phyloP scores from a whole-genome alignment of 1,140 invertebrate genomes.

The Dolichoris vasculosae region DNA sequence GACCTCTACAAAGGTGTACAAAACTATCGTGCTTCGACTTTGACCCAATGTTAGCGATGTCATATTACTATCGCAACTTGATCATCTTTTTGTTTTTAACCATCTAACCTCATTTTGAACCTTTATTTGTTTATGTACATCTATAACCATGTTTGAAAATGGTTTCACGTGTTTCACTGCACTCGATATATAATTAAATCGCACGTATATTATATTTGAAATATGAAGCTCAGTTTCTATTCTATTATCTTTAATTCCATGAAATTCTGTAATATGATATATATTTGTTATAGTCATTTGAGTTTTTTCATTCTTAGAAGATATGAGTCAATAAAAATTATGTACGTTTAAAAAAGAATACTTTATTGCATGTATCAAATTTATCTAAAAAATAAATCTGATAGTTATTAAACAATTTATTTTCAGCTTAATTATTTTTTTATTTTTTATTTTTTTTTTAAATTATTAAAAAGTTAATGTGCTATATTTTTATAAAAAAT shows the following conservation, averaged over 20 bases:
- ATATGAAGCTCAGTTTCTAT: conserved; percentile 2
- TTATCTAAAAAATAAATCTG: no score
- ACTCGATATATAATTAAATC: background rate
- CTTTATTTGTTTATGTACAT: conserved; percentile 18
- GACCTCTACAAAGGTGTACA: background rate
- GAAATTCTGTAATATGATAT: background rate
- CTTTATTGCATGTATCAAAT: no score
- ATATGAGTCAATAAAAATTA: no score
- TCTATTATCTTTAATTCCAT: background rate
- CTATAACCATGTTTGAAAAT: conserved; percentile 30
- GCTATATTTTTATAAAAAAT: no score
- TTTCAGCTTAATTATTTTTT: no score
- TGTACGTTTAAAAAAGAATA: no score
- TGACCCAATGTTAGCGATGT: background rate
- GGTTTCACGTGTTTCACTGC: background rate
- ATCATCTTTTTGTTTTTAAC: background rate
- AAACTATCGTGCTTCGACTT: background rate
- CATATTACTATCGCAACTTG: background rate
- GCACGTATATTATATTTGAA: conserved; percentile 19
- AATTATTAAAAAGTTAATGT: no score
- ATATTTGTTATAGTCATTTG: background rate
- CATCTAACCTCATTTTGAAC: conserved; percentile 22
- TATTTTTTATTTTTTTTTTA: no score
- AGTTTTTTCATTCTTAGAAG: no score
- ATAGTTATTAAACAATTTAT: no score